These are phyloP conservation scores for Phlogophora meticulosa DNA, from an alignment of 2,888 invertebrate genomes.

Conservation along the genomic window DNA sequence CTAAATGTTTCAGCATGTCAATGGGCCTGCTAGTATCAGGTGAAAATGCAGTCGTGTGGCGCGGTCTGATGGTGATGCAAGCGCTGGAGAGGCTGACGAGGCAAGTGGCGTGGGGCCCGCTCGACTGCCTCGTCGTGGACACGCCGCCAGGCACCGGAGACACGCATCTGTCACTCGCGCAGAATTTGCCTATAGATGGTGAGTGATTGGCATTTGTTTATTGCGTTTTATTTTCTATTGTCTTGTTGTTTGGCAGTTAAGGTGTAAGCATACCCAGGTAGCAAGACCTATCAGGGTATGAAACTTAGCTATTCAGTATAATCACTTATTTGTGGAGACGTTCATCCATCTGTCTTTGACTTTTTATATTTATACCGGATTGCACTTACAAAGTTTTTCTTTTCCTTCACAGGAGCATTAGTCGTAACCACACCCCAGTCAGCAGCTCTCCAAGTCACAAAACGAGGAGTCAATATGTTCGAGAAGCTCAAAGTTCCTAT, in stretches of 20 bases:
- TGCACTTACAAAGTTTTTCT: not conserved
- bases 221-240: too few species aligned
- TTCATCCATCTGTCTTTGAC: too few species aligned
- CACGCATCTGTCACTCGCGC: slow-evolving; percentile 97
- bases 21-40: slow-evolving; percentile 98
- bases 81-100: slow-evolving; percentile 96
- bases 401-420: slow-evolving; percentile 92
- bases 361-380: too few species aligned
- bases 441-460: slow-evolving; percentile 96
- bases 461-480: slow-evolving; percentile 97
- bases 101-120: slow-evolving; percentile 96
- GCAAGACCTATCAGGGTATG: too few species aligned
- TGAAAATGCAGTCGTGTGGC: slow-evolving; percentile 97
- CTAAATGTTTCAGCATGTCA: slow-evolving; percentile 94
- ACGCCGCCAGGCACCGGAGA: slow-evolving; percentile 99
- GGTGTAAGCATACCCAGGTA: too few species aligned
- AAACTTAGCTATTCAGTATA: too few species aligned
- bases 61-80: slow-evolving; percentile 99
- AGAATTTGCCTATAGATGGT: slow-evolving; percentile 96
- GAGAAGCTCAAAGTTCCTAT: slow-evolving; percentile 95
- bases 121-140: slow-evolving; percentile 97
- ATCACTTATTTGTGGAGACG: too few species aligned
- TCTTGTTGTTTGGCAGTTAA: too few species aligned
- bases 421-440: slow-evolving; percentile 98
- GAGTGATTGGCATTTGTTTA: slow-evolving; percentile 19